Conservation (phyloP, 1,140 invertebrate species). For the Drosophila pruinosa region DNA sequence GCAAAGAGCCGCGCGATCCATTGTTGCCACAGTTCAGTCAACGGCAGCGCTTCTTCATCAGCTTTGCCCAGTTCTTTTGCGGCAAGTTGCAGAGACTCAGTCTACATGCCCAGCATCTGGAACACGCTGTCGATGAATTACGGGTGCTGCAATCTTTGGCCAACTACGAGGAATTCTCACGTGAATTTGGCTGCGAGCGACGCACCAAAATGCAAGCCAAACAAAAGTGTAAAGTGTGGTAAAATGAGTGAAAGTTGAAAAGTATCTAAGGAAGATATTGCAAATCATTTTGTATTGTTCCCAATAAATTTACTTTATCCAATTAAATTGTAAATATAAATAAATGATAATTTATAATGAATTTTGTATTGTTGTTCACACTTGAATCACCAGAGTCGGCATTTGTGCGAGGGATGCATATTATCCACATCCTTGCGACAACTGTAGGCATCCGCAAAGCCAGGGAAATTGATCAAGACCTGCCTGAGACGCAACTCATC, state of each 20-base stretch:
- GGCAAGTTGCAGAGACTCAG: conserved; percentile 91
- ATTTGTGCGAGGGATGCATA: conserved; percentile 39
- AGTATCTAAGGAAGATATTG: no score
- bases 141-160: conserved; percentile 91
- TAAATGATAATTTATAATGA: no score
- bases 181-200: conserved; percentile 88
- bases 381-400: conserved; percentile 60
- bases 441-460: conserved; percentile 37
- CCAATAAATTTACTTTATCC: neutral
- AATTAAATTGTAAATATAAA: no score
- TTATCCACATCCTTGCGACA: conserved; percentile 25
- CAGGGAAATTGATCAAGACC: conserved; percentile 46
- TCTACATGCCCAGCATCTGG: conserved; percentile 88
- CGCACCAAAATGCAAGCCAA: conserved; percentile 91
- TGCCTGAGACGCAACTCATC: conserved; percentile 54
- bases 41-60: conserved; percentile 91
- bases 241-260: no score
- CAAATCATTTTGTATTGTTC: neutral
- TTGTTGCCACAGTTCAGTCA: conserved; percentile 86
- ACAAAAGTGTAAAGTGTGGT: conserved; percentile 94
- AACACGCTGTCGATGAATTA: conserved; percentile 92
- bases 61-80: conserved; percentile 94
- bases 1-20: conserved; percentile 44
- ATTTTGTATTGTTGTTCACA: no score
- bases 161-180: conserved; percentile 92